These are phyloP conservation scores for Drosophila bifasciata DNA, from an alignment of 1,140 invertebrate genomes.

Conservation along the genomic window DNA sequence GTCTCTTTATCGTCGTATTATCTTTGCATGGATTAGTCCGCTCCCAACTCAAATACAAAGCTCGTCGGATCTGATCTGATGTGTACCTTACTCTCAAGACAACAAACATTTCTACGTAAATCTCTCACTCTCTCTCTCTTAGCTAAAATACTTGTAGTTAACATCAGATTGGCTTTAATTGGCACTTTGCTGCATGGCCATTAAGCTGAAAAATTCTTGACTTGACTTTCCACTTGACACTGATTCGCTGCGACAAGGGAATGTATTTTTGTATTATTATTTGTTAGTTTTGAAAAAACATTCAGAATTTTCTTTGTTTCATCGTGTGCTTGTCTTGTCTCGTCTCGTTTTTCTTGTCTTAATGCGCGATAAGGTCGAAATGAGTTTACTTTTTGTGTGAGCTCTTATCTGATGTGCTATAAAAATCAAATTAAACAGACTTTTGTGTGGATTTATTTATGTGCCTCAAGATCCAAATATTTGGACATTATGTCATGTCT, in stretches of 20 bases:
- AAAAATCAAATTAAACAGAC: constrained; percentile 20
- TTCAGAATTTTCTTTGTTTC: background rate
- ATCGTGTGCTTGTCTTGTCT: constrained; percentile 21
- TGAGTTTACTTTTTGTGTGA: constrained; percentile 29
- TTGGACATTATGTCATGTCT: constrained; percentile 60
- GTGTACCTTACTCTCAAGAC: too few species aligned
- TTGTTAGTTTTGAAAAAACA: constrained; percentile 29
- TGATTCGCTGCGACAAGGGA: constrained; percentile 14
- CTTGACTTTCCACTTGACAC: constrained; percentile 40
- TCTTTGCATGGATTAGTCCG: too few species aligned
- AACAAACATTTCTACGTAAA: too few species aligned
- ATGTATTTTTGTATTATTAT: constrained; percentile 26
- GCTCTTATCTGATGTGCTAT: constrained; percentile 54
- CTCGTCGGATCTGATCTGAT: too few species aligned
- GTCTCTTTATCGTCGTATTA: too few species aligned
- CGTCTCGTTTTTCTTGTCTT: constrained; percentile 4
- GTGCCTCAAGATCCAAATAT: constrained; percentile 60
- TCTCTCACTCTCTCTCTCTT: too few species aligned
- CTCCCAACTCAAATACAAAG: too few species aligned
- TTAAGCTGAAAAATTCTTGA: constrained; percentile 36
- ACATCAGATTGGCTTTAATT: constrained; percentile 59
- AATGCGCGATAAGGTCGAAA: constrained; percentile 48
- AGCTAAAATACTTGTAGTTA: too few species aligned
- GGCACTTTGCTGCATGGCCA: constrained; percentile 57
- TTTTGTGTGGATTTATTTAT: constrained; percentile 58